Base-by-base conservation (phyloP, 92 coral and sea anemone species). In the Palythoa grandis region DNA sequence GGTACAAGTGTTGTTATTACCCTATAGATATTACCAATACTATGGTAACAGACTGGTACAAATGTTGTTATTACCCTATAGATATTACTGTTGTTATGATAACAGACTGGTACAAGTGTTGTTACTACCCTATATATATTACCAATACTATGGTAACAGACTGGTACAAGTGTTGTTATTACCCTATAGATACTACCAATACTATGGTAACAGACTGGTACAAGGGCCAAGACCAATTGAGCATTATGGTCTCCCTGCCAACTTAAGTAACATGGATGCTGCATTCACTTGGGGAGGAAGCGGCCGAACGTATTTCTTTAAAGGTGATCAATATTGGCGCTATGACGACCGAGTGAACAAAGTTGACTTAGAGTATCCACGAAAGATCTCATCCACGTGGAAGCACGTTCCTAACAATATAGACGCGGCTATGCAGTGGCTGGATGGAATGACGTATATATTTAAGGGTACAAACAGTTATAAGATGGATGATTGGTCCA, bases 301-400 rank as follows among this genome's bases (percentile, higher is more conserved):
- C 20, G 96, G 94, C 25, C 75, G 90, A 48, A 69, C 93, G 4
- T 93, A 91, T 82, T 91, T 93, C 91, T 93, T 93, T 74, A 93
- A 93, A 73, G 92, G 91, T 47, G 77, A 84, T 48, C 72, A 68
- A 73, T 93, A 91, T 57, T 93, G 96, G 96, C 82, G 92, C 58
- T 91, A 80, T 61, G 87, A 91, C 70, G 92, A 89, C 23, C 73
- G 85, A 35, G 70, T 52, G 70, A 50, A 47, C 78, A 60, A 72
- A 74, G 38, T 91, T 3, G 91, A 87, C 53, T 83, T 93, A 54
- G 94, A 87, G 0, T 93, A 93, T 58, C 96, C 96, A n/a, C 91
- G 86, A 66, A 83, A 56, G 37, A 91, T 93, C 14, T 83, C 86
- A 22, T 57, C 78, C 37, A 79, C 80, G 35, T 89, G 92, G 78